These are phyloP conservation scores for Stichodactyla mertensii DNA, from an alignment of 64 coral and sea anemone species.

Conservation along the genomic window DNA sequence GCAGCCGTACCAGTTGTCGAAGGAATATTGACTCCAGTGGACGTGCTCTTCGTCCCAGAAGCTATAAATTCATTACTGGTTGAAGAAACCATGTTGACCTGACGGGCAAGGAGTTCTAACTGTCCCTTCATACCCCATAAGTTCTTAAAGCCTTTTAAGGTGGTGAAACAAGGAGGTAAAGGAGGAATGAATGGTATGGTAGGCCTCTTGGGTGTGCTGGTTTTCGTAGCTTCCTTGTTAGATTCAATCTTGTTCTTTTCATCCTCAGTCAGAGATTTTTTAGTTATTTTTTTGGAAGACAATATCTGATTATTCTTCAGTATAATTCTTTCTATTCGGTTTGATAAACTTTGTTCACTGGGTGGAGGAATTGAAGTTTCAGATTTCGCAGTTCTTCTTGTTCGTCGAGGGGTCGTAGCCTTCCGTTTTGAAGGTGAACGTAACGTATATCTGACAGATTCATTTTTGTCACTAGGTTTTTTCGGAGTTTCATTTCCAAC, in stretches of 20 bases:
- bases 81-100: background rate
- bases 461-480: background rate
- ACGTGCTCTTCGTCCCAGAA: background rate
- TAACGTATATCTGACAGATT: background rate
- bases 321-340: background rate
- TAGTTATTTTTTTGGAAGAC: background rate
- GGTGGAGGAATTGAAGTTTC: background rate
- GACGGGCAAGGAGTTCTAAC: conserved; percentile 21
- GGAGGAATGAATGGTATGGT: conserved; percentile 47
- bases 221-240: background rate
- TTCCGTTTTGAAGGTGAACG: background rate
- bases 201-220: background rate
- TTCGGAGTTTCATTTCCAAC: background rate
- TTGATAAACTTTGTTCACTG: background rate
- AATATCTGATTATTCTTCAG: background rate
- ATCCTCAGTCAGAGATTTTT: background rate
- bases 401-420: background rate
- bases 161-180: conserved; percentile 67
- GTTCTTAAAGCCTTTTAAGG: conserved; percentile 55
- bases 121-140: conserved; percentile 30
- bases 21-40: too few relatives aligned
- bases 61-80: too few relatives aligned
- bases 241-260: background rate
- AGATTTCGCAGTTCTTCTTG: background rate
- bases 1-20: too few relatives aligned